Base-by-base conservation (phyloP, 1,140 invertebrate species). In the Campodea augens region DNA sequence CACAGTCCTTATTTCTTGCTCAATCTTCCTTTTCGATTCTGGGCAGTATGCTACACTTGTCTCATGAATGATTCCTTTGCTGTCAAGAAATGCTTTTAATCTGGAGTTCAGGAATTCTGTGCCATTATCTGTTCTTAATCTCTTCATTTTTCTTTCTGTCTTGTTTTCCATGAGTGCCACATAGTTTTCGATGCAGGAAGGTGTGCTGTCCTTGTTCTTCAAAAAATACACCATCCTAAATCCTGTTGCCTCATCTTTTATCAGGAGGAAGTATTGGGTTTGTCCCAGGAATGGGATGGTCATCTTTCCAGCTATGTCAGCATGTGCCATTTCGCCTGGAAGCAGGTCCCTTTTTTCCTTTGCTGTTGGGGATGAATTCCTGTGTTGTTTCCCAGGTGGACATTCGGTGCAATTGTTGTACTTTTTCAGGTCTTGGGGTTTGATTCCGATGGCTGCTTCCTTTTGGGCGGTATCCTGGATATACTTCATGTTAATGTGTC, bases 111-210 rank as follows among this genome's bases (percentile, higher is more conserved):
- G 54, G 58, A 55, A 62, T 52, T 54, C 58, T 44, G 25, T 59
- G 3, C 62, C 61, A 52, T 63, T 63, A 47, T 66, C 60, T 46
- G 58, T 63, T 36, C 56, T 53, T 25, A 63, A 29, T 44, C 51
- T 19, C 52, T 58, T 60, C 44, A 60, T 51, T 52, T 51, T 55
- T 45, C 54, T 55, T 43, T 49, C 41, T 13, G 45, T 52, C 47
- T 41, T n/a, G 39, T 51, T 54, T 52, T 55, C 44, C 12, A 49
- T 42, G 46, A 41, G 24, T 38, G 47, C 52, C 29, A 43, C 20
- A 50, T 48, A 55, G 7, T 55, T 32, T 37, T 46, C 21, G 39
- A 56, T 51, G 45, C 51, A 54, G 38, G 51, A 37, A 23, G 18
- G 22, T 1, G 50, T 46, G 56, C 61, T 52, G 48, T 44, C 4